Evolutionary conservation across 2,113 vertebrate species (phyloP), one percentile per base, ranked within the genome.

Genomic region (Pomatorhinus ruficollis): DNA sequence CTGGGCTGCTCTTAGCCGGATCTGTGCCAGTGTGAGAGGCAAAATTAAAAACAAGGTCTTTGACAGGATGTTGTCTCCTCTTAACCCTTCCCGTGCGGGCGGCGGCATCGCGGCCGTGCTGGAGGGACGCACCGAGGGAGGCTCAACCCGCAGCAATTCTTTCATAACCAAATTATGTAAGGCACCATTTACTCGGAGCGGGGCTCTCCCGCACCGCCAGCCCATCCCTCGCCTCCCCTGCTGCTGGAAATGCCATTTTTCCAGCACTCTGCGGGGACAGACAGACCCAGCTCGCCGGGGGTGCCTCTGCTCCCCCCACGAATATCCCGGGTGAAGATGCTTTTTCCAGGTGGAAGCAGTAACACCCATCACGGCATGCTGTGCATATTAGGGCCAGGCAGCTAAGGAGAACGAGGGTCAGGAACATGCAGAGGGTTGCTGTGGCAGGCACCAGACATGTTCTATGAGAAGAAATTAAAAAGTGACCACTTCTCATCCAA

Each of bases 1-100:
- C 98, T 98, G 98, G 97, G 97, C 98, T 97, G 98, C 98, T 99
- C 98, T 99, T 99, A 99, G 98, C 98, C 98, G 98, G 99, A 98
- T 98, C 98, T 98, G 97, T 98, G 98, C 98, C 97, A 98, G 97
- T 95, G 95, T 88, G 97, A 97, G 97, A 98, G 95, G 97, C 97
- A 98, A 98, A 98, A 98, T 98, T 98, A 98, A 98, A 98, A 98
- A 98, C 98, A 98, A 98, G 98, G 98, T 98, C 99, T 99, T 97
- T 98, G 98, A 98, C 99, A 98, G 98, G 98, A 99, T 98, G 98
- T 95, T 98, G 98, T 98, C 99, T 99, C 98, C 98, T 97, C 96
- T 99, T 99, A 99, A 99, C 99, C 99, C 99, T 98, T 98, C 42
- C 68, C 12, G 27, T 2, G 88, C 97, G 60, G 94, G 94, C 81